Evolutionary conservation across 1,140 invertebrate genomes (phyloP), one percentile per base, ranked within the genome.

Genomic region (Amyelois transitella): DNA sequence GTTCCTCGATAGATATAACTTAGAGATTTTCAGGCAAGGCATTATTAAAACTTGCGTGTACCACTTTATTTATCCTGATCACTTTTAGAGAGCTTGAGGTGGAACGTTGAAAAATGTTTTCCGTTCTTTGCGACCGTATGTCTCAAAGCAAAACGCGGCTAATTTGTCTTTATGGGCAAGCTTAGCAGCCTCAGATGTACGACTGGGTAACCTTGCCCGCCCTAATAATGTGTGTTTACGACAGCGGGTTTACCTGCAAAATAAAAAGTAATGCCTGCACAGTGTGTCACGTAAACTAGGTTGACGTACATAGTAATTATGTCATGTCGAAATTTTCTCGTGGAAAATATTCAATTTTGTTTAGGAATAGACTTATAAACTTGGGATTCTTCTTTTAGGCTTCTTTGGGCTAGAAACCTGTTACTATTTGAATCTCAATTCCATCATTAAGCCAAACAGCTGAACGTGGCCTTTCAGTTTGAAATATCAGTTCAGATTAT

Each of bases 81-180:
- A n/a, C n/a, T n/a, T n/a, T n/a, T n/a, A n/a, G n/a, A n/a, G n/a
- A n/a, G n/a, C n/a, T n/a, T n/a, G n/a, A n/a, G n/a, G n/a, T n/a
- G n/a, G n/a, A n/a, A n/a, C n/a, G n/a, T n/a, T n/a, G n/a, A n/a
- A n/a, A n/a, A n/a, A n/a, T n/a, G n/a, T 24, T 62, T 5, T 3
- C n/a, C 18, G 28, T 53, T 50, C 45, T 18, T 18, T 2, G 14
- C 0, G 10, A 7, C 43, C 32, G 58, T 73, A 24, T 62, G 63
- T 68, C 50, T 12, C 51, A 43, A 10, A 8, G 17, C 45, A 63
- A 66, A 63, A 68, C 64, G 63, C 57, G 65, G 61, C 71, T 78
- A 78, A 78, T 78, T 78, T 75, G 65, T 69, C 64, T 78, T 78
- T 78, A 78, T 66, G 72, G 64, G 66, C 62, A 49, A 63, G 63